A percentile compares a stretch with the other conserved stretches of the same genome.
These are phyloP conservation scores for Condylura cristata DNA, from an alignment of 2,113 vertebrate genomes.

Conservation along the genomic window DNA sequence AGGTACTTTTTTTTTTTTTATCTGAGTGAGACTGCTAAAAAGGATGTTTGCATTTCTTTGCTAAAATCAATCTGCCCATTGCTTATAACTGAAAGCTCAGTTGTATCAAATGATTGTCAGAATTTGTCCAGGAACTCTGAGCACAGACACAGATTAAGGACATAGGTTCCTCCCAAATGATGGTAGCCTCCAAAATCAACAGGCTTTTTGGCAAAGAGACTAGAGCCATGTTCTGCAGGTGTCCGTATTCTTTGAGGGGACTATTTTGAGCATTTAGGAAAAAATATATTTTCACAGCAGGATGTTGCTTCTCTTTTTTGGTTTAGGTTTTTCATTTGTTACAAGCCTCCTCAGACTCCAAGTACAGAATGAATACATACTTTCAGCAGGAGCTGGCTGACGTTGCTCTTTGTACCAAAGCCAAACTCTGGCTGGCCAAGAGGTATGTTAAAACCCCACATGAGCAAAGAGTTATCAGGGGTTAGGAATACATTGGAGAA, in stretches of 20 bases:
- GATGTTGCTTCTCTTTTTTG: constrained; percentile 63
- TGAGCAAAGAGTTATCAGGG: not conserved
- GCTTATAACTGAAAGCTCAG: constrained; percentile 7
- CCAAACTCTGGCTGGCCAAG: constrained; percentile 93
- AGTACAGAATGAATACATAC: constrained; percentile 86
- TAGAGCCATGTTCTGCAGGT: constrained; percentile 63
- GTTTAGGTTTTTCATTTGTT: constrained; percentile 93
- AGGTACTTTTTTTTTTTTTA: not conserved
- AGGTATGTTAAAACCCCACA: constrained; percentile 87
- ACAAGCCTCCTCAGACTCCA: constrained; percentile 91
- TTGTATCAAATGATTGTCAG: constrained; percentile 26
- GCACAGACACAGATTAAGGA: not conserved
- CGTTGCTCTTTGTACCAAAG: constrained; percentile 85
- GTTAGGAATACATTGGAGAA: constrained; percentile 13
- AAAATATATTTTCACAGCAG: constrained; percentile 77
- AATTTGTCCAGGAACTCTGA: not conserved
- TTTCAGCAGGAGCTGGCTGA: constrained; percentile 83
- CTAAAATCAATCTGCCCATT: constrained; percentile 9
- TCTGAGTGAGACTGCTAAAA: not conserved
- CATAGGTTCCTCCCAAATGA: not conserved
- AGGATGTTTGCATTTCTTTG: constrained; percentile 6
- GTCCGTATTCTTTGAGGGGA: constrained; percentile 57
- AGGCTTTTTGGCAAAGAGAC: constrained; percentile 23
- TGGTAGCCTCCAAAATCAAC: not conserved
- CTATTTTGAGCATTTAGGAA: constrained; percentile 68